These are phyloP conservation scores for Strix aluco DNA, from an alignment of 2,113 vertebrate genomes.

Conservation along the genomic window DNA sequence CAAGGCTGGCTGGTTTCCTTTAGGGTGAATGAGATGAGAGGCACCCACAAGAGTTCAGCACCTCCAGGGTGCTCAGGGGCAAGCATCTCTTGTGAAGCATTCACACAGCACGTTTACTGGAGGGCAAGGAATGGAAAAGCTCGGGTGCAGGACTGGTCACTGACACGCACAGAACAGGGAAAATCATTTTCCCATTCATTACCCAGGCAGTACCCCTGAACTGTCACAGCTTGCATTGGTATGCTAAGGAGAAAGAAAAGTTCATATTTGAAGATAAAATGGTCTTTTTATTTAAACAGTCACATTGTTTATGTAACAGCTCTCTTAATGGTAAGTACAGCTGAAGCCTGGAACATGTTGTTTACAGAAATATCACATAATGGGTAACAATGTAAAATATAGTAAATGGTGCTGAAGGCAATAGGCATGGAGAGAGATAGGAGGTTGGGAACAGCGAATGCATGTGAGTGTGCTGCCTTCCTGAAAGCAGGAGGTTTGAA, in stretches of 20 bases:
- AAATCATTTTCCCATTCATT: not conserved
- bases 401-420: not conserved
- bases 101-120: not conserved
- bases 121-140: not conserved
- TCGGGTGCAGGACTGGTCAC: not conserved
- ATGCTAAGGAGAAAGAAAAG: not conserved
- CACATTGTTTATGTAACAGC: not conserved
- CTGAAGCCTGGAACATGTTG: conserved; percentile 20
- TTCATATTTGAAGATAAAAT: not conserved
- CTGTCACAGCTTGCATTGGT: not conserved
- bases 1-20: not conserved
- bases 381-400: not conserved
- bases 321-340: conserved; percentile 1
- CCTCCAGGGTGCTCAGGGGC: not conserved
- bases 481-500: not conserved
- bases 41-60: not conserved
- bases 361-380: not conserved
- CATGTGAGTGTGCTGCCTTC: accelerated
- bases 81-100: not conserved
- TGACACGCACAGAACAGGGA: not conserved
- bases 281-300: conserved; percentile 14
- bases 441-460: not conserved
- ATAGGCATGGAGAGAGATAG: accelerated
- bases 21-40: not conserved
- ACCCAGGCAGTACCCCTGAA: not conserved